Evolutionary conservation across 2,888 invertebrate species (phyloP).

Genomic region (Aphidius colemani): DNA sequence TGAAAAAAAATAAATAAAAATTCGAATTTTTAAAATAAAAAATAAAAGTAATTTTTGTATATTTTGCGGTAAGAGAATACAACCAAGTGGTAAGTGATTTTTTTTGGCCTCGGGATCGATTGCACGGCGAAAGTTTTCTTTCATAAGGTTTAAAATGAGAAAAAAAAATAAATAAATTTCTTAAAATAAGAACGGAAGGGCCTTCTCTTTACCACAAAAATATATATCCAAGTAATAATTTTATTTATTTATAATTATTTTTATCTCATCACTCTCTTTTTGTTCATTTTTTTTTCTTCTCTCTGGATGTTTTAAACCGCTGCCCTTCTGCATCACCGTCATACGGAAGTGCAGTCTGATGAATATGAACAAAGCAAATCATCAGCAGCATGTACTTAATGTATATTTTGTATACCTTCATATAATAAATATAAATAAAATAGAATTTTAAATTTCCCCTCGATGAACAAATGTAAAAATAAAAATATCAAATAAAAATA

Average conservation of each 20-base stretch:
- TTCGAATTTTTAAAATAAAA: too few species aligned
- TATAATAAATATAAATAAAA: too few species aligned
- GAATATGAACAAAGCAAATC: slow-evolving; percentile 38
- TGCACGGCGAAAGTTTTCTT: slow-evolving; percentile 23
- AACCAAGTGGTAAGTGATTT: too few species aligned
- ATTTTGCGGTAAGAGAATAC: background rate
- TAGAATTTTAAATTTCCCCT: slow-evolving; percentile 36
- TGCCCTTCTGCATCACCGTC: slow-evolving; percentile 23
- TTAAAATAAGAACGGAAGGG: slow-evolving; percentile 20
- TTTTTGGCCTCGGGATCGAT: slow-evolving; percentile 20
- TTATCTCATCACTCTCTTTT: background rate
- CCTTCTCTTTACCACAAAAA: background rate
- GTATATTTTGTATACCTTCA: too few species aligned
- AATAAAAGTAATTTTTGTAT: too few species aligned
- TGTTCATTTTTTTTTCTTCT: background rate
- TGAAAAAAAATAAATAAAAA: too few species aligned
- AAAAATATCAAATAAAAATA: background rate
- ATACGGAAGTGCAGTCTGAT: slow-evolving; percentile 44
- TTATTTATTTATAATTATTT: too few species aligned
- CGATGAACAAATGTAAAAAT: slow-evolving; percentile 18
- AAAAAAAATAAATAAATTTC: background rate
- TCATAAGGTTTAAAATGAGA: background rate
- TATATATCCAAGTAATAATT: too few species aligned
- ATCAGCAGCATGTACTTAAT: too few species aligned
- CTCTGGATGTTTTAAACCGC: background rate